Evolutionary conservation across 2,888 invertebrate species (phyloP).

Genomic region (Acanthococcus lagerstroemiae): DNA sequence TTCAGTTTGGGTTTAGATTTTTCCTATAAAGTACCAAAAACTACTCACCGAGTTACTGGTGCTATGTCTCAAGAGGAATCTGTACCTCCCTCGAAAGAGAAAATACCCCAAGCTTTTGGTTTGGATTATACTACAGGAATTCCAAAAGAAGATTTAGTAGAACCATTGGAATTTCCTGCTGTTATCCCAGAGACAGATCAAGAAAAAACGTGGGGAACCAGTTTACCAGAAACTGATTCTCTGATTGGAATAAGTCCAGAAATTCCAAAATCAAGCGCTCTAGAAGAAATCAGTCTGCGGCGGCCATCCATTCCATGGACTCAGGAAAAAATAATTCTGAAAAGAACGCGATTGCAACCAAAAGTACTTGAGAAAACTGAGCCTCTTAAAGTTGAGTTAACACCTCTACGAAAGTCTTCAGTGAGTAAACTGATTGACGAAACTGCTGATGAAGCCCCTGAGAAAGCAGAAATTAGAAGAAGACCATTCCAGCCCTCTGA

Average conservation of each 20-base stretch:
- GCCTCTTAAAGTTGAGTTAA: slow-evolving; percentile 43
- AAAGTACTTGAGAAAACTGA: slow-evolving; percentile 36
- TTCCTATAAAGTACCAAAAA: no score
- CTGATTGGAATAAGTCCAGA: not conserved
- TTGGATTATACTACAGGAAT: not conserved
- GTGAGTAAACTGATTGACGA: no score
- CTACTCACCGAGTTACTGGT: no score
- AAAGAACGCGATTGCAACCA: slow-evolving; percentile 33
- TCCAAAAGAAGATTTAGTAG: not conserved
- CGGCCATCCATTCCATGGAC: slow-evolving; percentile 33
- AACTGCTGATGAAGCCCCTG: no score
- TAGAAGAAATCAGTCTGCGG: no score
- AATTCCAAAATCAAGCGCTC: not conserved
- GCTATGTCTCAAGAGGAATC: not conserved
- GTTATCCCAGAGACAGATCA: not conserved
- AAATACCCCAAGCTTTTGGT: not conserved
- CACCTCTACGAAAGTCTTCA: slow-evolving; percentile 46
- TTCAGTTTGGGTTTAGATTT: no score
- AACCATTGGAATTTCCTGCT: not conserved
- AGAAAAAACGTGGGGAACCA: no score
- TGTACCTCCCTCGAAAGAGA: no score
- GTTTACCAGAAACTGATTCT: no score
- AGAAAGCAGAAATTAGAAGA: no score
- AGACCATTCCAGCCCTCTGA: no score
- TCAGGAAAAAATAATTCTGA: slow-evolving; percentile 30